A percentile compares a stretch with the other conserved stretches of the same genome.
phyloP scores from a whole-genome alignment of 2,888 invertebrate genomes.

The Oxycera nigricornis region DNA sequence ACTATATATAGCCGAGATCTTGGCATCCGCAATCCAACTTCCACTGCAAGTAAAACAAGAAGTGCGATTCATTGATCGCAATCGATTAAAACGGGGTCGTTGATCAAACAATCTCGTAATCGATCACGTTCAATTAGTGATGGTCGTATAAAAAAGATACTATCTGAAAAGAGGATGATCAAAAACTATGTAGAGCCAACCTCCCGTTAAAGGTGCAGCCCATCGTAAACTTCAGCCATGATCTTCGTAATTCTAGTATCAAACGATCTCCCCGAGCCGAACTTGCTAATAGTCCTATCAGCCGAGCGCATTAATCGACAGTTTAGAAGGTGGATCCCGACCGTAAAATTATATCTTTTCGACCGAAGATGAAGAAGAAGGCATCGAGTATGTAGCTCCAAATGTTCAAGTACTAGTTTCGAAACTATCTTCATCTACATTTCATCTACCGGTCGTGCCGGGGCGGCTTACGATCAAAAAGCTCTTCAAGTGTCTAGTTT shows the following conservation, averaged over 20 bases:
- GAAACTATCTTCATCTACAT: neutral
- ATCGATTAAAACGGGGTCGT: constrained; percentile 37
- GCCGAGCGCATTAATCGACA: neutral
- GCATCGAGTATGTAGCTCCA: neutral
- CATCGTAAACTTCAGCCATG: constrained; percentile 1
- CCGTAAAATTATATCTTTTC: neutral
- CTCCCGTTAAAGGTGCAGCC: constrained; percentile 27
- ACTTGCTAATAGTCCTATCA: constrained; percentile 23
- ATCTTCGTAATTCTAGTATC: neutral
- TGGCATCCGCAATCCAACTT: neutral
- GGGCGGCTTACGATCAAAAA: constrained; percentile 37
- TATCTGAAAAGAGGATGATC: constrained; percentile 14
- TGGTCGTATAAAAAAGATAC: constrained; percentile 21
- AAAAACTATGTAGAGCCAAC: constrained; percentile 21
- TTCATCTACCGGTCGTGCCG: constrained; percentile 26
- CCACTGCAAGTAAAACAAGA: neutral
- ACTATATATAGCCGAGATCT: no score
- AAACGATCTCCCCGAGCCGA: constrained; percentile 8
- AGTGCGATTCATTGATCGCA: neutral
- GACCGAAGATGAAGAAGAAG: neutral
- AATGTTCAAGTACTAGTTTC: neutral
- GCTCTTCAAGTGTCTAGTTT: constrained; percentile 38
- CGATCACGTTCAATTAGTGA: constrained; percentile 43
- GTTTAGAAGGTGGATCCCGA: constrained; percentile 10
- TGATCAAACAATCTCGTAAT: constrained; percentile 40